Conservation (phyloP, 2,113 vertebrate species). For the Pyxicephalus adspersus region DNA sequence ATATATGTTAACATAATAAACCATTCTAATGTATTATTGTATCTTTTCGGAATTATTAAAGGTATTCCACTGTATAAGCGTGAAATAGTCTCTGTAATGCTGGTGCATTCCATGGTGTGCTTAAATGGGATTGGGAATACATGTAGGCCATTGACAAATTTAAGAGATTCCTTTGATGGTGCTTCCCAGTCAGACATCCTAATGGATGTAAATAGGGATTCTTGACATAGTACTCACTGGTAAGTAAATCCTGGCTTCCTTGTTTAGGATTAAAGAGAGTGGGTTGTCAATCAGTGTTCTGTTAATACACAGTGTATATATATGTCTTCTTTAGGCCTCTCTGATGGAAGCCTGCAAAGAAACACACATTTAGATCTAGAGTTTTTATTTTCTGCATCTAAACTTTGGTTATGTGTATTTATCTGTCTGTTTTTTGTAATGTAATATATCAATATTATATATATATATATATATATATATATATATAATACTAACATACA, state of each 20-base stretch:
- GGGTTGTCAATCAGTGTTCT: constrained; percentile 38
- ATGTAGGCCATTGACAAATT: not conserved
- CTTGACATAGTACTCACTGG: constrained; percentile 28
- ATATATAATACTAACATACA: too few relatives aligned
- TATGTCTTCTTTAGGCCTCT: not conserved
- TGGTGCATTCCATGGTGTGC: not conserved
- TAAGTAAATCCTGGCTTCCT: constrained; percentile 25
- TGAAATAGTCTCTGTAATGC: not conserved
- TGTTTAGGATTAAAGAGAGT: constrained; percentile 40
- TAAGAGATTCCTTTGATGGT: constrained; percentile 19
- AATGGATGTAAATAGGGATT: constrained; percentile 45
- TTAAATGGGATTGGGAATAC: constrained; percentile 9
- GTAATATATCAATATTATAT: too few relatives aligned
- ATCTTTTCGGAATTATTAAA: constrained; percentile 7
- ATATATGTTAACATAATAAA: not conserved
- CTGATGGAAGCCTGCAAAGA: not conserved
- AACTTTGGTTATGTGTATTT: too few relatives aligned
- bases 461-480: too few relatives aligned
- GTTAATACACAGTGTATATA: constrained; percentile 1
- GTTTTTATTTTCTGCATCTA: not conserved
- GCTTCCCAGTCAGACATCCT: constrained; percentile 25
- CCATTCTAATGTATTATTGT: not conserved
- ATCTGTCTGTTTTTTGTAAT: too few relatives aligned
- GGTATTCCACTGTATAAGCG: not conserved
- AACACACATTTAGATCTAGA: not conserved